phyloP scores from a whole-genome alignment of 2,797 vertebrate species.

The Tarsius wallacei region DNA sequence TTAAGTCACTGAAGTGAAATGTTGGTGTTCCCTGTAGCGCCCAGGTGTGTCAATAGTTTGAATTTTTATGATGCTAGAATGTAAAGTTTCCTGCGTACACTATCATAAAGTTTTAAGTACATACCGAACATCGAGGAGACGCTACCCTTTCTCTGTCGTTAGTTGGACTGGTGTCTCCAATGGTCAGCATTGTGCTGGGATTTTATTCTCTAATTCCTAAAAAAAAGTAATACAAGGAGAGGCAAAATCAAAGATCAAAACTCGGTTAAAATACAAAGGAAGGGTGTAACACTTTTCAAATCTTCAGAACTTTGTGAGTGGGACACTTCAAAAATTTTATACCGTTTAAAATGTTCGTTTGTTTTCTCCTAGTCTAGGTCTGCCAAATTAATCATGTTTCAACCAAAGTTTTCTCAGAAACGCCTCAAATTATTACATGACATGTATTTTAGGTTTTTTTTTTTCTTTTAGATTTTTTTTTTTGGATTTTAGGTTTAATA shows the following conservation, averaged over 20 bases:
- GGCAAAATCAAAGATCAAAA: conserved; percentile 8
- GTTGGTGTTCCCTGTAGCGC: neutral
- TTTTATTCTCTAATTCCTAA: conserved; percentile 49
- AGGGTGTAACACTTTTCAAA: neutral
- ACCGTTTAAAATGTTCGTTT: neutral
- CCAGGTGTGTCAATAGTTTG: neutral
- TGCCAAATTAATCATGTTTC: neutral
- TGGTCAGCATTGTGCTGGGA: neutral
- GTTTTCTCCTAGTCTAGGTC: neutral
- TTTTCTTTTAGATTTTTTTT: no score
- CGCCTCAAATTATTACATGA: neutral
- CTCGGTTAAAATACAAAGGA: neutral
- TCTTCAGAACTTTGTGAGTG: neutral
- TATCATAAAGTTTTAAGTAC: neutral
- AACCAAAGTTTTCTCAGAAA: neutral
- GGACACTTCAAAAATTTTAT: neutral
- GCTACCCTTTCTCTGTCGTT: rapidly evolving
- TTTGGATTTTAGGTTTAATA: neutral
- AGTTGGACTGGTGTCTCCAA: neutral
- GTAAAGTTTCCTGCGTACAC: neutral
- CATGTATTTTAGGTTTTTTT: neutral
- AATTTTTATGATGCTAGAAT: neutral
- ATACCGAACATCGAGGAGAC: neutral
- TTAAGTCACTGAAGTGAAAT: neutral
- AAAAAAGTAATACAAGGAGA: neutral